Base-by-base conservation (phyloP, 2,797 vertebrate genomes). In the Oreortyx pictus region DNA sequence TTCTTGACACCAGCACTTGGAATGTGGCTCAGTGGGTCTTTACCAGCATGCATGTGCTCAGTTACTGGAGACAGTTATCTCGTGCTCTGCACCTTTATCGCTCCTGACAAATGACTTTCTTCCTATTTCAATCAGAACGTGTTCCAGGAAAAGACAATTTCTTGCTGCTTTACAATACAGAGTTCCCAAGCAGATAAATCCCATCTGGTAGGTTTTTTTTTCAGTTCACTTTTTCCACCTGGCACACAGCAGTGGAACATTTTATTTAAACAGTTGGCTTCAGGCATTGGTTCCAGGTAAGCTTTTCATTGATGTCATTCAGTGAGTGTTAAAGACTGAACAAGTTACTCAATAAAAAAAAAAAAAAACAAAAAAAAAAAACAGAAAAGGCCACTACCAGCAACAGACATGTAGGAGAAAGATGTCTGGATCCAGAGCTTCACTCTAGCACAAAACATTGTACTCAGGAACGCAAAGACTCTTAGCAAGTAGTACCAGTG, bases 21-120 rank as follows among this genome's bases (percentile, higher is more conserved):
- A 82, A 73, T 0, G 3, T 13, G 27, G 11, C 76, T 43, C 39
- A 44, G n/a, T 24, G n/a, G 41, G 17, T 37, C 70, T 76, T 74
- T 24, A 0, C 47, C 54, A 7, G 5, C 0, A 0, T 37, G 31
- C 13, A 61, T 25, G 24, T 4, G 9, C 1, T 10, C 46, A 83
- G 60, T 35, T 84, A n/a, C 47, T 14, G 70, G 20, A 89, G n/a
- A 64, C 54, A 73, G 56, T 9, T 59, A 75, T 11, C 27, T 76
- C 57, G 67, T 77, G 27, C 80, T 73, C 35, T 78, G 56, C 50
- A 75, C 37, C 23, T 81, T 41, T 29, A 64, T 24, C 52, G 57
- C 8, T 66, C 39, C 13, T 11, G 11, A 31, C 54, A 72, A 22
- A 84, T 1, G 84, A 61, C 27, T 18, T 90, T 74, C 37, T 91